Evolutionary conservation across 2,797 vertebrate species (phyloP).

Genomic region (Peromyscus aztecus): DNA sequence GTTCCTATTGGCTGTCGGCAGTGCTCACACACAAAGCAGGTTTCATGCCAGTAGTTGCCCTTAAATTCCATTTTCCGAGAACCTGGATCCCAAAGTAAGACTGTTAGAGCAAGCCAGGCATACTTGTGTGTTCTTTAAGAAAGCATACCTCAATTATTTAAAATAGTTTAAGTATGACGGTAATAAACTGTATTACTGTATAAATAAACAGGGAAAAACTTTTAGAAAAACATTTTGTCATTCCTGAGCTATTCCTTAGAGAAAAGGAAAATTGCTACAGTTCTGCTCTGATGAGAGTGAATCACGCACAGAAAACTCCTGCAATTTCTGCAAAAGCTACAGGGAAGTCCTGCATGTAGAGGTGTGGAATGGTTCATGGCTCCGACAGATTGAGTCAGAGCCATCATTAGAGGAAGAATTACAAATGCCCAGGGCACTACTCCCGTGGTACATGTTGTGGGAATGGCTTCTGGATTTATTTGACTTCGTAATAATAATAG

Average conservation of each 20-base stretch:
- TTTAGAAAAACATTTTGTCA: slow-evolving; percentile 46
- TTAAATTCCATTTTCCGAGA: slow-evolving; percentile 99
- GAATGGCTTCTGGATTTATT: not conserved
- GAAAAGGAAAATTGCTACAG: not conserved
- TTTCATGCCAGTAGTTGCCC: slow-evolving; percentile 98
- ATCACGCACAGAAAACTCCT: not conserved
- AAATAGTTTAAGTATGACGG: not conserved
- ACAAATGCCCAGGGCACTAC: not conserved
- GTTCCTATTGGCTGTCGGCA: slow-evolving; percentile 96
- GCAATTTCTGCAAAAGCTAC: not conserved
- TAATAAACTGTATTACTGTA: not conserved
- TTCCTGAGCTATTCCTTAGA: slow-evolving; percentile 23
- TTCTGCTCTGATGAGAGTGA: not conserved
- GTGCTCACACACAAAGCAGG: slow-evolving; percentile 96
- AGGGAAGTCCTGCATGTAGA: not conserved
- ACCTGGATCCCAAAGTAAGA: slow-evolving; percentile 88
- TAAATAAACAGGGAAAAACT: not conserved
- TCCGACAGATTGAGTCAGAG: slow-evolving; percentile 7
- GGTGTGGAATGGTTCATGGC: not conserved
- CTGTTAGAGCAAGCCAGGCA: slow-evolving; percentile 65
- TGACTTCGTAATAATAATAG: not conserved
- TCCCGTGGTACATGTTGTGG: not conserved
- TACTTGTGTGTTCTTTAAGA: slow-evolving; percentile 25
- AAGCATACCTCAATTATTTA: not conserved
- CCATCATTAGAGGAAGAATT: not conserved